Percentiles rank a stretch among this genome's conserved stretches.
Conservation (phyloP, 2,888 invertebrate genomes). For the Alloplasta piceator region DNA sequence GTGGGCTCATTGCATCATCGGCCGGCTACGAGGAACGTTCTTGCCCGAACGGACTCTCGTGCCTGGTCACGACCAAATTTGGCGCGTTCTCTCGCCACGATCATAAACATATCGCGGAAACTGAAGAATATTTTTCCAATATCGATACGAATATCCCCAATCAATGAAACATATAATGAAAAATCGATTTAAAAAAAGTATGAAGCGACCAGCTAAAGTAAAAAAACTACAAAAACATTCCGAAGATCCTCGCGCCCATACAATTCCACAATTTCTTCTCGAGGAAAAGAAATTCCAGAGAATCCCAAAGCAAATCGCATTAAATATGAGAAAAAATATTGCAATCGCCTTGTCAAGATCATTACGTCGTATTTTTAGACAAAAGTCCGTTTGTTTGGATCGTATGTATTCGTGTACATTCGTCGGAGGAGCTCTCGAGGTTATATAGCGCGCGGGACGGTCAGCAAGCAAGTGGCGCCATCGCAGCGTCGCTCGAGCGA, state of each 20-base stretch:
- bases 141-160: slow-evolving; percentile 11
- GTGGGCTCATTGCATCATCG: slow-evolving; percentile 64
- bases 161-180: neutral
- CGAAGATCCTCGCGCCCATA: too few species aligned
- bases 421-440: neutral
- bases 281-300: too few species aligned
- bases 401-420: slow-evolving; percentile 76
- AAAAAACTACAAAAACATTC: too few species aligned
- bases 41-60: slow-evolving; percentile 71
- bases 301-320: neutral
- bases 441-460: neutral
- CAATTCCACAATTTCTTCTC: too few species aligned
- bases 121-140: slow-evolving; percentile 33
- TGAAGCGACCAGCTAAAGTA: too few species aligned
- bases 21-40: slow-evolving; percentile 73
- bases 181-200: too few species aligned
- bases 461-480: slow-evolving; percentile 51
- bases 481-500: neutral
- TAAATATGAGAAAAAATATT: neutral
- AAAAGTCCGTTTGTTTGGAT: slow-evolving; percentile 77
- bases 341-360: neutral
- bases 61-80: slow-evolving; percentile 78
- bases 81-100: slow-evolving; percentile 69
- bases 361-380: slow-evolving; percentile 44
- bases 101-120: slow-evolving; percentile 30